Evolutionary conservation across 2,113 vertebrate genomes (phyloP).

Genomic region (Paedocypris sp.): DNA sequence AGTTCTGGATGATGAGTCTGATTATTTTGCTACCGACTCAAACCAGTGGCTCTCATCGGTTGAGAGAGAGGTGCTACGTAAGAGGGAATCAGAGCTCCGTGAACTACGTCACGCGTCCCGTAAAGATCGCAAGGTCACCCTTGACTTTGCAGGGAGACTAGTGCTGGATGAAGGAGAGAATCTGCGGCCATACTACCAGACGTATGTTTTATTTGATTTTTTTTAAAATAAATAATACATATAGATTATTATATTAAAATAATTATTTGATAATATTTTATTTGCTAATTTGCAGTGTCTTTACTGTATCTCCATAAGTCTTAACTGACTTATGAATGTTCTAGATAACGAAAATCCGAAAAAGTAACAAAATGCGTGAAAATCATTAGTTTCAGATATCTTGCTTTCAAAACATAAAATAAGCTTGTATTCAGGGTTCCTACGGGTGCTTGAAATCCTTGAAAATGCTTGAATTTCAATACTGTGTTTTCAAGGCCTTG

Average conservation of each 20-base stretch:
- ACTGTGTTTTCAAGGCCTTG: too few species aligned
- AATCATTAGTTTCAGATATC: too few species aligned
- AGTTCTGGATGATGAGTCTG: slow-evolving; percentile 89
- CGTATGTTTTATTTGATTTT: slow-evolving; percentile 43
- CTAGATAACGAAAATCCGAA: too few species aligned
- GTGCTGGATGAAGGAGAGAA: slow-evolving; percentile 72
- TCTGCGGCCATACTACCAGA: slow-evolving; percentile 75
- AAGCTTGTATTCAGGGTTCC: too few species aligned
- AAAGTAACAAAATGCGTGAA: too few species aligned
- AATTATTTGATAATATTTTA: background rate
- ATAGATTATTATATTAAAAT: background rate
- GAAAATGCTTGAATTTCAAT: too few species aligned
- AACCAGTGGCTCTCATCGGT: slow-evolving; percentile 88
- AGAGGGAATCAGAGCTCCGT: slow-evolving; percentile 75
- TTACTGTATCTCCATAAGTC: too few species aligned
- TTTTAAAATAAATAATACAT: background rate
- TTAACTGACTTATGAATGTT: too few species aligned
- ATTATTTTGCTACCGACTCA: slow-evolving; percentile 90
- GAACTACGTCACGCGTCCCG: slow-evolving; percentile 81
- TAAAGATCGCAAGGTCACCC: slow-evolving; percentile 75
- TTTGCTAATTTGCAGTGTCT: too few species aligned
- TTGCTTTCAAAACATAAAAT: too few species aligned
- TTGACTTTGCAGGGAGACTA: slow-evolving; percentile 88
- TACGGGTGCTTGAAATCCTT: too few species aligned
- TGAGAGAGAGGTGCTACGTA: slow-evolving; percentile 74